Conservation (phyloP, 2,113 vertebrate species). For the Toxotes jaculatrix region DNA sequence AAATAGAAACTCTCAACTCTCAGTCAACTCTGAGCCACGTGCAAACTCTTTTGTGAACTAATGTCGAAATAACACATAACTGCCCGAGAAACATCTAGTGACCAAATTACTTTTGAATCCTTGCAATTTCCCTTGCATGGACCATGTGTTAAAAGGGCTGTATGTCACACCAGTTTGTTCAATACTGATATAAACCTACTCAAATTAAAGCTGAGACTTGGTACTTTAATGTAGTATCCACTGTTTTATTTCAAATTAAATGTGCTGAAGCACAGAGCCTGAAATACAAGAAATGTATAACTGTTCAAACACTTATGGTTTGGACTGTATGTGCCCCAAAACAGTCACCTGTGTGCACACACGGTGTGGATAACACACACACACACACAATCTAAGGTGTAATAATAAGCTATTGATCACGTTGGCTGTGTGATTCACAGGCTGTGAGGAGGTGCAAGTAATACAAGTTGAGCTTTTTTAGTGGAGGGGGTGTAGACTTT, state of each 20-base stretch:
- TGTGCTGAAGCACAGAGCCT: background rate
- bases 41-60: too few species aligned
- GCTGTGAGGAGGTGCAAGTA: slow-evolving; percentile 34
- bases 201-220: background rate
- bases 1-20: too few species aligned
- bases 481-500: slow-evolving; percentile 30
- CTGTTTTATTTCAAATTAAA: too few species aligned
- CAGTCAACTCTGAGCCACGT: too few species aligned
- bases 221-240: background rate
- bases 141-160: background rate
- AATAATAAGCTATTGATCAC: slow-evolving; percentile 71
- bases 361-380: background rate
- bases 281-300: background rate
- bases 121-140: background rate
- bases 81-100: background rate
- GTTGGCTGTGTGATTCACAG: slow-evolving; percentile 50
- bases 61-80: background rate
- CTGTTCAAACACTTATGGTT: background rate
- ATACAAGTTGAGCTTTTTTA: slow-evolving; percentile 28
- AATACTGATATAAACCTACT: background rate
- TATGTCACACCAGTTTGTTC: background rate
- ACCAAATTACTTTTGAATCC: background rate
- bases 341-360: slow-evolving; percentile 10
- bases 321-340: background rate
- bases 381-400: background rate